Evolutionary conservation across 2,797 vertebrate genomes (phyloP).

Genomic region (Pipistrellus pipistrellus): DNA sequence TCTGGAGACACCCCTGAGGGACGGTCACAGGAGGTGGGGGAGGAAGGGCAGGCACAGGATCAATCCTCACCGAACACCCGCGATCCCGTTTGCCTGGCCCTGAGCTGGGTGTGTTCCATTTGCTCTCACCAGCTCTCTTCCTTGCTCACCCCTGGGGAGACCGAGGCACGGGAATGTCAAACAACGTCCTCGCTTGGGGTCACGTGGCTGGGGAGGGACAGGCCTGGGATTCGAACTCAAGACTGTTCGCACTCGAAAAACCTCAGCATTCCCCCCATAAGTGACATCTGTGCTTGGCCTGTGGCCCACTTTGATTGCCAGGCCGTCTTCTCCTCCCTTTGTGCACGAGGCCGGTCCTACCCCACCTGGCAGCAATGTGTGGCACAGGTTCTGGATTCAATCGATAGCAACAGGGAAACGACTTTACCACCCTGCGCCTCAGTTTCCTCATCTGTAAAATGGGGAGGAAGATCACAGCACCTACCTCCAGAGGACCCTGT

Average conservation of each 20-base stretch:
- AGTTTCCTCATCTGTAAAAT: neutral
- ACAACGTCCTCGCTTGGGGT: neutral
- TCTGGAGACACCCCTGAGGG: neutral
- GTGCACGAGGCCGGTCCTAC: neutral
- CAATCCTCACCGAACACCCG: neutral
- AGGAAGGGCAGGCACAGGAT: neutral
- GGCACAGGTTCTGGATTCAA: neutral
- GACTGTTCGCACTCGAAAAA: neutral
- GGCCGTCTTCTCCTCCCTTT: neutral
- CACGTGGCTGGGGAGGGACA: neutral
- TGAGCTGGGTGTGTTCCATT: neutral
- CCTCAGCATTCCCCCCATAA: neutral
- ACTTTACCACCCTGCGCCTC: neutral
- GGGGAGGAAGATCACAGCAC: neutral
- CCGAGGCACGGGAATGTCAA: neutral
- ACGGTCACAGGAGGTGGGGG: rapidly evolving
- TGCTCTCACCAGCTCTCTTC: neutral
- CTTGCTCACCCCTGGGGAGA: neutral
- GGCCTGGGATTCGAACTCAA: neutral
- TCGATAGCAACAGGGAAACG: neutral
- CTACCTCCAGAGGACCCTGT: neutral
- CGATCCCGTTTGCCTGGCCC: neutral
- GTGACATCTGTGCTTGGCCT: neutral
- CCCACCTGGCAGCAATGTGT: neutral
- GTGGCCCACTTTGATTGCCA: neutral